phyloP scores from a whole-genome alignment of 2,888 invertebrate species.

The Drosophila neotestacea region DNA sequence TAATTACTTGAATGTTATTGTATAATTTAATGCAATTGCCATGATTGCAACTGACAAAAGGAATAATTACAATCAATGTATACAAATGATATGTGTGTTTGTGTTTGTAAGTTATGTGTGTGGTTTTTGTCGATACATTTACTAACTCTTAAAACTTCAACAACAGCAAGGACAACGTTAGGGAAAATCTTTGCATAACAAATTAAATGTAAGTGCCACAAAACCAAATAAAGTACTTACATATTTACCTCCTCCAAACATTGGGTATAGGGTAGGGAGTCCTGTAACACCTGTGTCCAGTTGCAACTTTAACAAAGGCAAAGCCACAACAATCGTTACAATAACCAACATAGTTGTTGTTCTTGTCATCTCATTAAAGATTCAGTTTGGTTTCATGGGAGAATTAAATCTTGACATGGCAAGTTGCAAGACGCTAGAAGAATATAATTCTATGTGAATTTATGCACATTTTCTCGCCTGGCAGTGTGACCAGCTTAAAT shows the following conservation, averaged over 20 bases:
- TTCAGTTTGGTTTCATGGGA: constrained; percentile 79
- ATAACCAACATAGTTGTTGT: constrained; percentile 10
- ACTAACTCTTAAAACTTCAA: constrained; percentile 52
- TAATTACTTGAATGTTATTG: constrained; percentile 4
- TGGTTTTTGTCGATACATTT: constrained; percentile 57
- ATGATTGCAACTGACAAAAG: constrained; percentile 48
- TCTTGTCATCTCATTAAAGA: constrained; percentile 77
- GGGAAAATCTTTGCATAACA: constrained; percentile 73
- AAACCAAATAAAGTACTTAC: constrained; percentile 69
- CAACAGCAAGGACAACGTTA: constrained; percentile 29
- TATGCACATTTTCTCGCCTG: constrained; percentile 46
- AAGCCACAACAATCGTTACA: constrained; percentile 54
- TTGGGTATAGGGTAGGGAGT: not conserved
- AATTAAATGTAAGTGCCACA: constrained; percentile 76
- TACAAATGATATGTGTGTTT: constrained; percentile 9
- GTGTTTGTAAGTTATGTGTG: constrained; percentile 17
- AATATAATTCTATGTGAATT: constrained; percentile 77
- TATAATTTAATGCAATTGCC: constrained; percentile 39
- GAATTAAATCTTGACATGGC: constrained; percentile 77
- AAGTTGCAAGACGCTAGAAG: constrained; percentile 51
- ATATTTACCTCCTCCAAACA: constrained; percentile 27
- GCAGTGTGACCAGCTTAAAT: constrained; percentile 39
- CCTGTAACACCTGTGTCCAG: constrained; percentile 44
- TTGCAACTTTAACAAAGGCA: constrained; percentile 38
- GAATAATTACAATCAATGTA: constrained; percentile 23